phyloP scores from a whole-genome alignment of 2,888 invertebrate genomes.

The Gnatocerus cornutus region DNA sequence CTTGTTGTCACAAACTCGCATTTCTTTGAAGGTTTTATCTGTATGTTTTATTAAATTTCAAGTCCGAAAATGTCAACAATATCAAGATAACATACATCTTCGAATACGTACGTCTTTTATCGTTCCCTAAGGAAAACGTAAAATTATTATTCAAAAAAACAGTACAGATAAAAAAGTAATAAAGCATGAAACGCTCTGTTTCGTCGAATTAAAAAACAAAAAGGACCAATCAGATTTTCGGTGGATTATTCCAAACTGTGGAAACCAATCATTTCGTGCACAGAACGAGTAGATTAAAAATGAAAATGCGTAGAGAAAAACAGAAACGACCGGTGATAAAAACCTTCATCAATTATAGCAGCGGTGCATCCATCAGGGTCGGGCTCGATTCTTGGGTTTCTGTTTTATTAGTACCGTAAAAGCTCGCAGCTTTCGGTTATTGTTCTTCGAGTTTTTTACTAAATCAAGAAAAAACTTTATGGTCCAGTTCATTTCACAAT shows the following conservation, averaged over 20 bases:
- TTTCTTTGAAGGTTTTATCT: conserved; percentile 42
- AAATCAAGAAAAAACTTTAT: too few relatives aligned
- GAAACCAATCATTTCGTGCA: conserved; percentile 7
- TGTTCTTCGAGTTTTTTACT: too few relatives aligned
- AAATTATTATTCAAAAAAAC: conserved; percentile 24
- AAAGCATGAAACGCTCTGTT: conserved; percentile 12
- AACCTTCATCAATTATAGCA: conserved; percentile 21
- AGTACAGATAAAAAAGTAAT: conserved; percentile 15
- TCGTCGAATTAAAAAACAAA: conserved; percentile 11
- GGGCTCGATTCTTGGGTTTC: not conserved
- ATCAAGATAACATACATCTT: conserved; percentile 30
- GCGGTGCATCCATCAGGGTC: conserved; percentile 13
- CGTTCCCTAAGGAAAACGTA: conserved; percentile 16
- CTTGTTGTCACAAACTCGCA: conserved; percentile 32
- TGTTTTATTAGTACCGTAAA: too few relatives aligned
- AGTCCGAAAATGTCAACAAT: conserved; percentile 41
- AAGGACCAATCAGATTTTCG: conserved; percentile 16
- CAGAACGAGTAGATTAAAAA: conserved; percentile 24
- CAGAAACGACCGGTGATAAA: conserved; percentile 33
- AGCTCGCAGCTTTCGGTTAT: too few relatives aligned
- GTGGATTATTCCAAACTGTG: not conserved
- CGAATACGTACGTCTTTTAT: conserved; percentile 13
- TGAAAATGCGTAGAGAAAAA: conserved; percentile 28
- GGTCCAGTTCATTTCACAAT: too few relatives aligned
- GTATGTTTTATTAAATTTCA: conserved; percentile 45